A percentile compares a stretch with the other conserved stretches of the same genome.
Evolutionary conservation across 2,797 vertebrate species (phyloP).

Genomic region (Setipinna tenuifilis): DNA sequence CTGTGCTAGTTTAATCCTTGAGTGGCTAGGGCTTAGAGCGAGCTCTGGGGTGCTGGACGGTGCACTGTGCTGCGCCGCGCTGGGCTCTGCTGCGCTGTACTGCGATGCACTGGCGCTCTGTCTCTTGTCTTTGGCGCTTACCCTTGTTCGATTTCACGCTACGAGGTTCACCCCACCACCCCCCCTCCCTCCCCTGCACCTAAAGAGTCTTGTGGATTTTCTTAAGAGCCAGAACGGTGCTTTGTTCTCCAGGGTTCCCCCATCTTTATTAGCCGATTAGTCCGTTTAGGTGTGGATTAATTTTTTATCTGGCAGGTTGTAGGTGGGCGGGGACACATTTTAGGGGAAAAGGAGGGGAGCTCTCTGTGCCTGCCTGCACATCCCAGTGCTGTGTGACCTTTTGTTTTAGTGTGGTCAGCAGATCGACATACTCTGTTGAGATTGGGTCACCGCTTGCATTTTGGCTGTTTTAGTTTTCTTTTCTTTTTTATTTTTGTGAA

Average conservation of each 20-base stretch:
- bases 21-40: not conserved
- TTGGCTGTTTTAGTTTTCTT: not conserved
- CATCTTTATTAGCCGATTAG: not conserved
- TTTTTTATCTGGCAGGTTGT: not conserved
- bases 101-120: not conserved
- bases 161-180: too few relatives aligned
- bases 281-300: not conserved
- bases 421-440: constrained; percentile 4
- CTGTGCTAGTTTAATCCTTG: constrained; percentile 3
- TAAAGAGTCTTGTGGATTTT: not conserved
- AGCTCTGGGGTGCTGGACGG: not conserved
- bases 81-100: not conserved
- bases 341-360: not conserved
- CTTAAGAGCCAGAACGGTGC: not conserved
- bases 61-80: not conserved
- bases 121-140: not conserved
- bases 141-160: constrained; percentile 6
- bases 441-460: not conserved
- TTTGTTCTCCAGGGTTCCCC: not conserved
- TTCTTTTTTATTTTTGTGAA: not conserved
- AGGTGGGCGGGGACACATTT: not conserved
- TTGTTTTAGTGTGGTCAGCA: not conserved
- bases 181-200: not conserved
- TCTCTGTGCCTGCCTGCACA: not conserved
- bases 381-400: not conserved